Base-by-base conservation (phyloP, 2,888 invertebrate genomes). In the Proisotoma minuta region DNA sequence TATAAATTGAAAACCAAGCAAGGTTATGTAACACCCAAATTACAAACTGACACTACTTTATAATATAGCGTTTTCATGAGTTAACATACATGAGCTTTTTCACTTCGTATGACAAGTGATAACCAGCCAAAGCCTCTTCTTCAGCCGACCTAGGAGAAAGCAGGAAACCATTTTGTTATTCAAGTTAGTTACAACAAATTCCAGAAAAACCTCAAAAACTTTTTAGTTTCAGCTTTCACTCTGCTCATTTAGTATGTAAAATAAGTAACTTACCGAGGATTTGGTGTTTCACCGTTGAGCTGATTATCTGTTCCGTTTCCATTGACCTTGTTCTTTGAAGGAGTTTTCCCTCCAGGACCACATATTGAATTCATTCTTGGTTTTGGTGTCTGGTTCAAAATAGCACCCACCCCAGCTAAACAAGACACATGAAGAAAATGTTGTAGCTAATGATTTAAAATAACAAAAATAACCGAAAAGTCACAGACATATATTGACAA, bases 91-190 rank as follows among this genome's bases (percentile, higher is more conserved):
- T 95, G 87, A 96, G 91, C 86, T 96, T 96, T 91, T 96, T 95
- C 86, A 96, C 95, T 92, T 96, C 95, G 87, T 96, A 96, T 86
- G 95, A 94, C 84, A 96, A 91, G 85, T 95, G 94, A 85, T 93
- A 93, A 85, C 93, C 93, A 85, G 92, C 91, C 85, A 92, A 93
- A 85, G 89, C 88, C 82, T 88, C 87, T 68, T 75, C 76, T 66
- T 75, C 75, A 51, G 63, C 58, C 56, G 71, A 20, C n/a, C n/a
- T n/a, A n/a, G n/a, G n/a, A n/a, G n/a, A n/a, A n/a, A n/a, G n/a
- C n/a, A n/a, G n/a, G n/a, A n/a, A n/a, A n/a, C n/a, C n/a, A n/a
- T n/a, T n/a, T n/a, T n/a, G n/a, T n/a, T n/a, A n/a, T n/a, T n/a
- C n/a, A n/a, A n/a, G n/a, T n/a, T n/a, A n/a, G n/a, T n/a, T n/a